Conservation (phyloP, 2,113 vertebrate genomes). For the Psammodynastes pulverulentus region DNA sequence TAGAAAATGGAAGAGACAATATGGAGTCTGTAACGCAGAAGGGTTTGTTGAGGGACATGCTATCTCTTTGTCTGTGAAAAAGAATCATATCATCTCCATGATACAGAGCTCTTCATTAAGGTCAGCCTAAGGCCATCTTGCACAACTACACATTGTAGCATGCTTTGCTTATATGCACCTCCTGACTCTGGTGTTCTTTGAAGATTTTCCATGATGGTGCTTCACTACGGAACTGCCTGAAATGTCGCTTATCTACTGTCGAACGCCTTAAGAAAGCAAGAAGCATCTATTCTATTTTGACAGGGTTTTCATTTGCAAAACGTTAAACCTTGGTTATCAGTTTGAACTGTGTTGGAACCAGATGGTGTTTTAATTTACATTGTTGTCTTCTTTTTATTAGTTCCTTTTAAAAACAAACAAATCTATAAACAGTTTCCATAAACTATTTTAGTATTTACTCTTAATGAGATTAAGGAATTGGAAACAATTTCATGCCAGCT, state of each 20-base stretch:
- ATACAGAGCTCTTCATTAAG: background rate
- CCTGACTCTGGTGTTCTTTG: slow-evolving; percentile 12
- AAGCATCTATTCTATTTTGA: background rate
- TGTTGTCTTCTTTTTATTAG: background rate
- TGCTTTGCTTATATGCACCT: background rate
- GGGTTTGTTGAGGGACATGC: background rate
- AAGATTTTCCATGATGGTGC: background rate
- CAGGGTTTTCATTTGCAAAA: background rate
- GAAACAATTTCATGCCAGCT: background rate
- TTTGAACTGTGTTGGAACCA: background rate
- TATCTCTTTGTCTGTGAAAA: background rate
- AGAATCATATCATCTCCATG: background rate
- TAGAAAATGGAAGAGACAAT: background rate
- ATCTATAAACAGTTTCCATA: background rate
- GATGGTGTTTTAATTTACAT: background rate
- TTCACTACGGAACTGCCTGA: background rate
- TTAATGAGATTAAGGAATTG: background rate
- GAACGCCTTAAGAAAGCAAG: background rate
- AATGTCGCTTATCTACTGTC: background rate
- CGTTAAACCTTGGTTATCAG: background rate
- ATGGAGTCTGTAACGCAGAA: background rate
- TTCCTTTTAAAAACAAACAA: background rate
- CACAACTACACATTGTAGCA: background rate
- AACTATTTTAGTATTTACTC: background rate
- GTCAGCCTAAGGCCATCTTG: background rate